phyloP scores from a whole-genome alignment of 2,888 invertebrate genomes.

The Dyspetes luteomarginatus region DNA sequence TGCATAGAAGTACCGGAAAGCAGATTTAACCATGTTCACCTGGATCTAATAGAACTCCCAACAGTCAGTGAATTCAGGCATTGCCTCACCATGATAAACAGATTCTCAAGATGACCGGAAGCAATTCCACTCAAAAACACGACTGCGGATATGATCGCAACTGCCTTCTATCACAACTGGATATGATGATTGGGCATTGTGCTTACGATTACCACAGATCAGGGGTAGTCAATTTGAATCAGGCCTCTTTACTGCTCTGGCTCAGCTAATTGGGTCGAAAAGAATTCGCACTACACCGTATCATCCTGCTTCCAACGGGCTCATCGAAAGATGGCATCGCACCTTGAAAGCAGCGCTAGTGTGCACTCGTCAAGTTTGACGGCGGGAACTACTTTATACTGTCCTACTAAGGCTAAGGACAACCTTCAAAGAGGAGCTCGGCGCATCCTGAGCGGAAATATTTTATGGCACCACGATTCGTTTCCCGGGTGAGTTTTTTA shows the following conservation, averaged over 20 bases:
- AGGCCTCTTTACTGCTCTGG: slow-evolving; percentile 66
- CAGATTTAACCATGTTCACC: slow-evolving; percentile 81
- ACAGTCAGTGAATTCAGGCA: slow-evolving; percentile 73
- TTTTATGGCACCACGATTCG: slow-evolving; percentile 64
- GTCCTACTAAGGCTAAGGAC: slow-evolving; percentile 77
- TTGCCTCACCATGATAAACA: slow-evolving; percentile 76
- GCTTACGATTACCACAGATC: slow-evolving; percentile 74
- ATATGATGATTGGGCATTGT: slow-evolving; percentile 82
- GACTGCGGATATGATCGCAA: slow-evolving; percentile 69
- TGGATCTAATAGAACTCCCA: slow-evolving; percentile 83
- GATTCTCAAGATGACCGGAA: slow-evolving; percentile 68
- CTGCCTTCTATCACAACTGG: slow-evolving; percentile 76
- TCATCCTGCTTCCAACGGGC: slow-evolving; percentile 79
- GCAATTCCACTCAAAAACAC: slow-evolving; percentile 47
- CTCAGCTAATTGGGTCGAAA: slow-evolving; percentile 64
- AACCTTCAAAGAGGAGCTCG: slow-evolving; percentile 68
- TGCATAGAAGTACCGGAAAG: slow-evolving; percentile 62
- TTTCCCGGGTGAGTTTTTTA: slow-evolving; percentile 69
- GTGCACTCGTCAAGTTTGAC: slow-evolving; percentile 67
- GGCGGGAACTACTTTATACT: slow-evolving; percentile 74
- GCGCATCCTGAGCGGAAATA: slow-evolving; percentile 65
- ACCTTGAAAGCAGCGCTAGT: slow-evolving; percentile 79
- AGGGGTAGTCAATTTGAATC: slow-evolving; percentile 77
- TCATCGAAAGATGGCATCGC: slow-evolving; percentile 81
- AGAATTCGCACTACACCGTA: slow-evolving; percentile 72